phyloP scores from a whole-genome alignment of 2,888 invertebrate genomes.

The Glyphotaelius pellucidus region DNA sequence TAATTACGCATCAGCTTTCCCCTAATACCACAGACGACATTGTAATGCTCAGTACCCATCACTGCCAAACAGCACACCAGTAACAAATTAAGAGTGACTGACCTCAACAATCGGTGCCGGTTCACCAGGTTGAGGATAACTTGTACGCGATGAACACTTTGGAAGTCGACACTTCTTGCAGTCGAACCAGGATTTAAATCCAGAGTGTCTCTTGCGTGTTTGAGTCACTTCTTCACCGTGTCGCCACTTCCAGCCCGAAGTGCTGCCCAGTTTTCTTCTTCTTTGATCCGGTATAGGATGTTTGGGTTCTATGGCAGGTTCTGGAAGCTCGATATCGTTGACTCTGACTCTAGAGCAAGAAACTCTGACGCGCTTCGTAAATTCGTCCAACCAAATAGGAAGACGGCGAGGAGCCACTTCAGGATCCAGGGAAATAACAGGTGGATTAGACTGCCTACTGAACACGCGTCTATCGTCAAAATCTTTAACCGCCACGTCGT shows the following conservation, averaged over 20 bases:
- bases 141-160: not conserved
- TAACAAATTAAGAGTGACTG: slow-evolving; percentile 17
- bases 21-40: not conserved
- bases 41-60: not conserved
- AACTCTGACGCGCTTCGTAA: slow-evolving; percentile 52
- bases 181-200: slow-evolving; percentile 13
- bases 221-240: slow-evolving; percentile 35
- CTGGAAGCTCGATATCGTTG: slow-evolving; percentile 61
- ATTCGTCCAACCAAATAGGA: slow-evolving; percentile 54
- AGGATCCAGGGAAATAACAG: slow-evolving; percentile 24
- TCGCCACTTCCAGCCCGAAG: slow-evolving; percentile 62
- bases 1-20: not conserved
- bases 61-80: not conserved
- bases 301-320: slow-evolving; percentile 11
- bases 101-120: slow-evolving; percentile 59
- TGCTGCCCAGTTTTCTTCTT: slow-evolving; percentile 52
- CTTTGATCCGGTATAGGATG: not conserved
- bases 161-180: slow-evolving; percentile 39
- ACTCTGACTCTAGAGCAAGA: slow-evolving; percentile 57
- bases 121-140: slow-evolving; percentile 32
- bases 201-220: not conserved
- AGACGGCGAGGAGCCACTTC: slow-evolving; percentile 33
- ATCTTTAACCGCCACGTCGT: slow-evolving; percentile 22
- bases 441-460: slow-evolving; percentile 61
- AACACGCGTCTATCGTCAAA: slow-evolving; percentile 64